Base-by-base conservation (phyloP, 2,113 vertebrate species). In the Garra rufa region DNA sequence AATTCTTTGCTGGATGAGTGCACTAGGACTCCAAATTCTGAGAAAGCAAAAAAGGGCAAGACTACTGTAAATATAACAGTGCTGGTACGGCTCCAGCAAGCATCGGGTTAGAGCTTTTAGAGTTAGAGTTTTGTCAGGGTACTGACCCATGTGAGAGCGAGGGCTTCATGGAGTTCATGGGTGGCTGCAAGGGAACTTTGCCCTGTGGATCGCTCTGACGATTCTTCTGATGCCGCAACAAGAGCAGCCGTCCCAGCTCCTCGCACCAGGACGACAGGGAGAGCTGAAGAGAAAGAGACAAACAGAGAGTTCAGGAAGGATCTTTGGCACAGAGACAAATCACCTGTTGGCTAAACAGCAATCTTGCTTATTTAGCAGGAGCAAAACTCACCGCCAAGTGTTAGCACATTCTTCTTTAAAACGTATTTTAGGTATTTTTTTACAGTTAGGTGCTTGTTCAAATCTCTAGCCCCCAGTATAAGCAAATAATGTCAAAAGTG, bases 101-200 rank as follows among this genome's bases (percentile, higher is more conserved):
- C 38, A 17, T 34, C 13, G 7, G 69, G 44, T 46, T 73, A 76
- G n/a, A 43, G 26, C 44, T n/a, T n/a, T n/a, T n/a, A n/a, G n/a
- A n/a, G n/a, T n/a, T n/a, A 50, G 75, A 63, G 75, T 69, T 84
- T 84, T 63, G 28, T 83, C 17, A 59, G 81, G 26, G 83, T 70
- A 88, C 97, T 96, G 93, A 99, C 97, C 98, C 96, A 92, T 99
- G 98, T 19, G 98, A 98, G 92, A 99, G 97, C 90, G 97, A 95
- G 82, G 97, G 97, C 96, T 99, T 99, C 97, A 99, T 99, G 94
- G 96, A 98, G 96, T 95, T 99, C 96, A 99, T 97, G 94, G 97
- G 96, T 77, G 97, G 96, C 96, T 99, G 98, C 97, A 99, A 97
- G 93, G 97, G 96, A 83, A 98, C 95, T 92, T 99, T 99, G 91